Evolutionary conservation across 2,888 invertebrate genomes (phyloP).

Genomic region (Latheticus oryzae): DNA sequence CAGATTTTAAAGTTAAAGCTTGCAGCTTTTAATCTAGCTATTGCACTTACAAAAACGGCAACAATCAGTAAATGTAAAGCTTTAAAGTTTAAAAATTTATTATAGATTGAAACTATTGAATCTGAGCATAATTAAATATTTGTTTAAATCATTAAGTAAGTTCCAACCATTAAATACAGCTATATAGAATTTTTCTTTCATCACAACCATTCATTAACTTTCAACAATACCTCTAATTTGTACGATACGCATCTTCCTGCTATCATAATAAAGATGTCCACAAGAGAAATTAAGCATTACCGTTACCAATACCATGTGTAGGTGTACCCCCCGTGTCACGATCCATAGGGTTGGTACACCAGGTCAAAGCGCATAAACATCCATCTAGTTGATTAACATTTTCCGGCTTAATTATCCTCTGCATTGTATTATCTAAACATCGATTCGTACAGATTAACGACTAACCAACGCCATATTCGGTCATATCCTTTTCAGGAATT

Average conservation of each 20-base stretch:
- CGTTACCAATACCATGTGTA: constrained; percentile 51
- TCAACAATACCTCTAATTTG: too few relatives aligned
- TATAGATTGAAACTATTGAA: too few relatives aligned
- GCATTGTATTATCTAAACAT: constrained; percentile 25
- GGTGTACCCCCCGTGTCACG: constrained; percentile 41
- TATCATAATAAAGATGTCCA: constrained; percentile 49
- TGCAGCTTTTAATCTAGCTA: too few relatives aligned
- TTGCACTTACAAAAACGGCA: too few relatives aligned
- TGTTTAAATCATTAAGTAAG: too few relatives aligned
- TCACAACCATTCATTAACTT: too few relatives aligned
- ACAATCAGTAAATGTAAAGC: too few relatives aligned
- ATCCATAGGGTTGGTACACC: constrained; percentile 15
- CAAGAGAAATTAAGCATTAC: constrained; percentile 47
- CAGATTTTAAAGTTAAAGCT: too few relatives aligned
- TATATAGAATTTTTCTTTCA: too few relatives aligned
- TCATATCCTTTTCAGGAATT: constrained; percentile 10
- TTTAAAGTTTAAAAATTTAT: too few relatives aligned
- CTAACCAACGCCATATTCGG: constrained; percentile 25
- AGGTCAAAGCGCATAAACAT: constrained; percentile 13
- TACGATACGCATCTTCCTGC: constrained; percentile 50
- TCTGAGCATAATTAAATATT: too few relatives aligned
- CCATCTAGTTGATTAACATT: constrained; percentile 11
- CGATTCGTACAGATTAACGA: constrained; percentile 23
- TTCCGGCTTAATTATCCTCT: constrained; percentile 11
- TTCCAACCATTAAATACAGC: too few relatives aligned